These are phyloP conservation scores for Bufotes viridis DNA, from an alignment of 2,797 vertebrate species.

Conservation along the genomic window DNA sequence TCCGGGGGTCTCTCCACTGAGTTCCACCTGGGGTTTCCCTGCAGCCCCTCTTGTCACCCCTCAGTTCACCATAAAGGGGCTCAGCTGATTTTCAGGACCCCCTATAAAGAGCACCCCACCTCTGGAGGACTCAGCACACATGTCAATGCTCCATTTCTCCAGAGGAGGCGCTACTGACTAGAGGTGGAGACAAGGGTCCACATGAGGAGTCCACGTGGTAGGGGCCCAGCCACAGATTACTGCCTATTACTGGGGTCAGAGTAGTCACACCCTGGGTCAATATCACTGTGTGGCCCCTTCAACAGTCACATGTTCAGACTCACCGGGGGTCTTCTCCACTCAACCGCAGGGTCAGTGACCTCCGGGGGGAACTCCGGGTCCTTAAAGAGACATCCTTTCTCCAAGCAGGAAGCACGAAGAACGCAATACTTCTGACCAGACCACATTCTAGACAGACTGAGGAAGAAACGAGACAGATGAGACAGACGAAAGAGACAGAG, in stretches of 20 bases:
- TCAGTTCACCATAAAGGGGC: too few relatives aligned
- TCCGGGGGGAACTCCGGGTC: constrained; percentile 74
- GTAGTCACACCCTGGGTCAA: neutral
- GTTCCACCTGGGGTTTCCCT: too few relatives aligned
- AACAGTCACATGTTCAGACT: neutral
- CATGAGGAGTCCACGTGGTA: too few relatives aligned
- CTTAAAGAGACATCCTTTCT: constrained; percentile 70
- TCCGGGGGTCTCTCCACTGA: too few relatives aligned
- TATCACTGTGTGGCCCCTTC: too few relatives aligned
- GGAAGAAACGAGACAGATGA: neutral
- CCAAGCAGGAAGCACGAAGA: constrained; percentile 70
- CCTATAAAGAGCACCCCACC: too few relatives aligned
- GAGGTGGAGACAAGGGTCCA: too few relatives aligned
- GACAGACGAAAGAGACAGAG: constrained; percentile 2
- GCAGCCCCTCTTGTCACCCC: too few relatives aligned
- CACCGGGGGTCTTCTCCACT: constrained; percentile 80
- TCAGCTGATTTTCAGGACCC: too few relatives aligned
- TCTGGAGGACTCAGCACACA: too few relatives aligned
- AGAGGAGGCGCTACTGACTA: too few relatives aligned
- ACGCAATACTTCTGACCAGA: constrained; percentile 72
- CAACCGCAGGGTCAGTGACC: constrained; percentile 71
- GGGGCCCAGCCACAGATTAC: neutral
- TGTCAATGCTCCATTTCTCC: too few relatives aligned
- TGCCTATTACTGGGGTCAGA: neutral
- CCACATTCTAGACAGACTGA: constrained; percentile 9